Evolutionary conservation across 2,888 invertebrate genomes (phyloP).

Genomic region (Heliconius hortense): DNA sequence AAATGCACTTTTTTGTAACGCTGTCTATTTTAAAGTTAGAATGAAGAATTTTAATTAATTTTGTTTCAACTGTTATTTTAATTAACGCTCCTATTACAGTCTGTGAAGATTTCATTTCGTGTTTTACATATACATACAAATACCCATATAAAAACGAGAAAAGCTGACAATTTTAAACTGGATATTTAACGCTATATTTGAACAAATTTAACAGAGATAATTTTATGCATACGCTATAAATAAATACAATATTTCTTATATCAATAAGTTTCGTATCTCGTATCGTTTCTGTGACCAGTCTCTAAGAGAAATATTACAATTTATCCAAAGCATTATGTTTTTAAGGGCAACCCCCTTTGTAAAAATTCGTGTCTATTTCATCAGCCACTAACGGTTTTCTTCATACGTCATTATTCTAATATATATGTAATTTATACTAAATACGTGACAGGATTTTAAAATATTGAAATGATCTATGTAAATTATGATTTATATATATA

Average conservation of each 20-base stretch:
- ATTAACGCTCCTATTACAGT: background rate
- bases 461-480: background rate
- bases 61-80: slow-evolving; percentile 2
- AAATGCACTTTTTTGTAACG: background rate
- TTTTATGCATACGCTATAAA: too few species aligned
- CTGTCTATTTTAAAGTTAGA: background rate
- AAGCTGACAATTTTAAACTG: background rate
- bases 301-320: too few species aligned
- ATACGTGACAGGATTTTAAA: background rate
- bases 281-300: too few species aligned
- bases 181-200: too few species aligned
- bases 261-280: too few species aligned
- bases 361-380: background rate
- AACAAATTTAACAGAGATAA: too few species aligned
- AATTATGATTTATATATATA: background rate
- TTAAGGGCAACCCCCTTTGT: too few species aligned
- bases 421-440: background rate
- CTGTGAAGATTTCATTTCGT: background rate
- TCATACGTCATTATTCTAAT: background rate
- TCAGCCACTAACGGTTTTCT: background rate
- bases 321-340: too few species aligned
- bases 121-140: background rate
- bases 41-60: slow-evolving; percentile 2
- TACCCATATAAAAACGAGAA: background rate
- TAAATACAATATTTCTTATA: too few species aligned